Evolutionary conservation across 2,888 invertebrate genomes (phyloP), one percentile per base, ranked within the genome.

Genomic region (Oithona nana): DNA sequence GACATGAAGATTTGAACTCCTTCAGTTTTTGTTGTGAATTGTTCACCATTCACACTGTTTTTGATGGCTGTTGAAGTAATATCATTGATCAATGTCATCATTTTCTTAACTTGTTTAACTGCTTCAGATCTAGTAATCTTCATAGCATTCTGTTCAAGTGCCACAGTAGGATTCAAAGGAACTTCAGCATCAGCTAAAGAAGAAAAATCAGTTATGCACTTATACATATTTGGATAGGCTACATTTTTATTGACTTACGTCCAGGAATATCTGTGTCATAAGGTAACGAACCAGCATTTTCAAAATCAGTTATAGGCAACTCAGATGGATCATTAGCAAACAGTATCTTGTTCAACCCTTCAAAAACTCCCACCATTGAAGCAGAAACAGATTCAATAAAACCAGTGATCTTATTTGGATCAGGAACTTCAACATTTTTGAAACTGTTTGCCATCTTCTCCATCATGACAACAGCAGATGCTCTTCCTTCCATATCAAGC

Each of bases 231-330:
- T n/a, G n/a, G n/a, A n/a, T 11, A 11, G 39, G 39, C 16, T 39
- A 39, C 16, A 16, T 6, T 11, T 16, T 11, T 11, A 39, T 39
- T 39, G 6, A 39, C 39, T 39, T 39, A 3, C 59, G 24, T 8
- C 28, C 59, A 2, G 48, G 48, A 59, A 59, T 59, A 39, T 59
- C 59, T 24, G 59, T 59, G 49, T 59, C 59, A 49, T 59, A 59
- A 3, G 59, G 59, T 22, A 59, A 22, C 6, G 20, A 20, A 26
- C 22, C 11, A 20, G 59, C 59, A 24, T 39, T 49, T 22, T 59
- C 59, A 16, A 59, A 24, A 22, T 59, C 59, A 24, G 48, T 59
- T 1, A 49, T 20, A 3, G 59, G 59, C 39, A 59, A 24, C 8
- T 48, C 49, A 20, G 16, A 16, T 4, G 49, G 49, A 39, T 59